Percentiles rank a stretch among this genome's conserved stretches.
phyloP scores from a whole-genome alignment of 2,888 invertebrate genomes.

The Auanema sp. region DNA sequence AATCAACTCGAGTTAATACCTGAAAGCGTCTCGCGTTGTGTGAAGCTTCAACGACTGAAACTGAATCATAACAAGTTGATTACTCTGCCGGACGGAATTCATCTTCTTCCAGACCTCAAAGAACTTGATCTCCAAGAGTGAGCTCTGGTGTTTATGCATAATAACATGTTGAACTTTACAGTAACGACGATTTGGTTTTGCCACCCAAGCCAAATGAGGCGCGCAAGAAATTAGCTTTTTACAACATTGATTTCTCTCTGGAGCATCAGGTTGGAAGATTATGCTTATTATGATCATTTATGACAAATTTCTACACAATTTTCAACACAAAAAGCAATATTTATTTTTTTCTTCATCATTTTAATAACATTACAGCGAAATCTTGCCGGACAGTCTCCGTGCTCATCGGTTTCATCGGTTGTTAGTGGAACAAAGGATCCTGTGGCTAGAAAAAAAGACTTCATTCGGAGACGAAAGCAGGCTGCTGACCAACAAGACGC shows the following conservation, averaged over 20 bases:
- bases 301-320: not conserved
- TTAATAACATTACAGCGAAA: constrained; percentile 28
- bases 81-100: constrained; percentile 94
- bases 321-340: constrained; percentile 8
- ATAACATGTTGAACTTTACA: constrained; percentile 29
- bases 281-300: constrained; percentile 6
- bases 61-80: constrained; percentile 89
- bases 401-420: constrained; percentile 56
- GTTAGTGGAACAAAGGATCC: constrained; percentile 73
- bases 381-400: constrained; percentile 58
- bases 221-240: constrained; percentile 74
- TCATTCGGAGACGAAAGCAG: constrained; percentile 77
- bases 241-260: constrained; percentile 97
- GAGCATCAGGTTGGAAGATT: constrained; percentile 81
- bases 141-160: not conserved
- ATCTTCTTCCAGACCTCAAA: constrained; percentile 85
- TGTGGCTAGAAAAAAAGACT: constrained; percentile 83
- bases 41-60: constrained; percentile 75
- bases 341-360: constrained; percentile 6
- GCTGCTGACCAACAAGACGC: constrained; percentile 78
- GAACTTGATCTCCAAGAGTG: constrained; percentile 70
- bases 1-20: constrained; percentile 97
- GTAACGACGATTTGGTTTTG: constrained; percentile 89
- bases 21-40: constrained; percentile 72
- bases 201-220: constrained; percentile 88